Conservation (phyloP, 1,140 invertebrate species). For the Bombus sylvicola region DNA sequence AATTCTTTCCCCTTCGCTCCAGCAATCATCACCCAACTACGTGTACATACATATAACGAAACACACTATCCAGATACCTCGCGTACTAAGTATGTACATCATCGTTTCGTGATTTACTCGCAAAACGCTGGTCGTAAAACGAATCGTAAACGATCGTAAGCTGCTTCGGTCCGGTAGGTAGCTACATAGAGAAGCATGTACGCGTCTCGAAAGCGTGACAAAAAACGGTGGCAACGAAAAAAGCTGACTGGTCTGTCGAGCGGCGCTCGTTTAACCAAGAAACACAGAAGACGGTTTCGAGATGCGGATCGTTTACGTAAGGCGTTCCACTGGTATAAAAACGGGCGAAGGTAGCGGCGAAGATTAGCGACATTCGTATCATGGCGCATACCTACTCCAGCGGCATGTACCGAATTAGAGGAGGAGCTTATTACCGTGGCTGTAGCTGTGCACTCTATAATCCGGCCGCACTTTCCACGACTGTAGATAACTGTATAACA, state of each 20-base stretch:
- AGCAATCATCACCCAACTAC: too few relatives aligned
- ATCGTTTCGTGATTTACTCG: conserved; percentile 25
- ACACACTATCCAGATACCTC: neutral
- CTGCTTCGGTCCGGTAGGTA: too few relatives aligned
- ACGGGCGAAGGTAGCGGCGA: conserved; percentile 33
- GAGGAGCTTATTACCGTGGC: conserved; percentile 69
- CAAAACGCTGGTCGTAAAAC: conserved; percentile 17
- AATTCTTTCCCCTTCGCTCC: neutral
- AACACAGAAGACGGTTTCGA: neutral
- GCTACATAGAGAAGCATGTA: neutral
- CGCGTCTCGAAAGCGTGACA: neutral
- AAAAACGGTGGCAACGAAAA: neutral
- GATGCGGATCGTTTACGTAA: conserved; percentile 54
- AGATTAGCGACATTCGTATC: conserved; percentile 47
- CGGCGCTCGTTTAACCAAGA: neutral
- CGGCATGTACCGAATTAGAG: conserved; percentile 62
- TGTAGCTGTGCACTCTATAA: conserved; percentile 71
- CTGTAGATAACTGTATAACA: conserved; percentile 7
- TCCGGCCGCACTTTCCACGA: conserved; percentile 51
- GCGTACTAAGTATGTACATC: neutral
- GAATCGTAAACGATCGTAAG: conserved; percentile 23
- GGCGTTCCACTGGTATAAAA: conserved; percentile 48
- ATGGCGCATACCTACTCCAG: neutral
- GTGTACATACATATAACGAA: neutral
- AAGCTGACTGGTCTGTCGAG: neutral